phyloP scores from a whole-genome alignment of 1,140 invertebrate species.

The Nymphalis io region DNA sequence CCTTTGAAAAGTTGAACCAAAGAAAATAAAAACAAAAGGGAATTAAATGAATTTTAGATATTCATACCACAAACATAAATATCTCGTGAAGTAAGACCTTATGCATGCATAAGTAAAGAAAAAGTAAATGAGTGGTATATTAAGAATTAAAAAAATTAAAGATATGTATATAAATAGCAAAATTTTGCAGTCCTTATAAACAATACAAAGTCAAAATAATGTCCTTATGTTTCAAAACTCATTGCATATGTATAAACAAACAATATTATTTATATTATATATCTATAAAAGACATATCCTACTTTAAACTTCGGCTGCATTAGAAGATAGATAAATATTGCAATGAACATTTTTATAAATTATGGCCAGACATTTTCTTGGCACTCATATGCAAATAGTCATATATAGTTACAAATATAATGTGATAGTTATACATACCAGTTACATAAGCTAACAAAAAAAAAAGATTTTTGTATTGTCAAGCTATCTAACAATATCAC shows the following conservation, averaged over 20 bases:
- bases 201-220: constrained; percentile 64
- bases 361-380: constrained; percentile 15
- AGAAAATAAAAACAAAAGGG: neutral
- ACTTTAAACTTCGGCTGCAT: constrained; percentile 11
- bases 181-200: constrained; percentile 69
- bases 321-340: constrained; percentile 2
- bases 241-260: constrained; percentile 29
- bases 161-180: constrained; percentile 64
- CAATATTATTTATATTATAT: constrained; percentile 18
- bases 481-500: constrained; percentile 9
- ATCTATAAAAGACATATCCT: constrained; percentile 25
- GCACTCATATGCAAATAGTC: constrained; percentile 16
- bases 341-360: constrained; percentile 10
- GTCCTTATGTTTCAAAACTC: constrained; percentile 57
- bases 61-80: neutral
- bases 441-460: constrained; percentile 7
- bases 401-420: constrained; percentile 8
- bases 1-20: neutral
- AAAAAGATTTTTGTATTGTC: constrained; percentile 29
- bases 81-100: neutral
- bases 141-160: constrained; percentile 29
- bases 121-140: constrained; percentile 1
- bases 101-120: neutral
- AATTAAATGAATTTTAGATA: neutral
- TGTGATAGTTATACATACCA: constrained; percentile 5